phyloP scores from a whole-genome alignment of 2,797 vertebrate genomes.

The Myotis pilosus region DNA sequence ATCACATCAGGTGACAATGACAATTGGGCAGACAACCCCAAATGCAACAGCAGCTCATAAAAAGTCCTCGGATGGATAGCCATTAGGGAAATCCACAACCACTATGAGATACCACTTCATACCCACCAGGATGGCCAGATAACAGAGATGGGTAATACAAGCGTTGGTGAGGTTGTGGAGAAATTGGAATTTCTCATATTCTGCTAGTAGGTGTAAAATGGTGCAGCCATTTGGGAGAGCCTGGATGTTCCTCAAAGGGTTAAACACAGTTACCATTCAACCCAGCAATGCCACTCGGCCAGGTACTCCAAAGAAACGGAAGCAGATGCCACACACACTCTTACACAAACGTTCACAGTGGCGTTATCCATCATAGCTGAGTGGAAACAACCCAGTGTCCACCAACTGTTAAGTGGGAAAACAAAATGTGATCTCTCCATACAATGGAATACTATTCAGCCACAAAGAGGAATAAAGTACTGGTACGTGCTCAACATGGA shows the following conservation, averaged over 20 bases:
- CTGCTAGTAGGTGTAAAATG: not conserved
- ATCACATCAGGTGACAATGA: not conserved
- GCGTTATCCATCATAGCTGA: not conserved
- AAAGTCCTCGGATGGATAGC: not conserved
- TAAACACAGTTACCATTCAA: not conserved
- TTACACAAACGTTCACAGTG: not conserved
- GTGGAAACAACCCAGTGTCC: not conserved
- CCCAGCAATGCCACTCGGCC: not conserved
- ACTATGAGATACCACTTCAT: not conserved
- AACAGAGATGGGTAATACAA: not conserved
- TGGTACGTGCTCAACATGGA: not conserved
- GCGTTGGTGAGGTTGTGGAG: not conserved
- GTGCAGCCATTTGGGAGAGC: not conserved
- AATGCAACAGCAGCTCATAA: not conserved
- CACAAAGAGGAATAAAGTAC: not conserved
- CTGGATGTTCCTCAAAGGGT: not conserved
- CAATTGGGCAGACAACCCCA: not conserved
- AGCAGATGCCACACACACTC: not conserved
- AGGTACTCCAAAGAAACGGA: not conserved
- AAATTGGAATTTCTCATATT: not conserved
- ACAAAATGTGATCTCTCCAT: not conserved
- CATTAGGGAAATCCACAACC: constrained; percentile 7
- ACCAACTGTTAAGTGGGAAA: not conserved
- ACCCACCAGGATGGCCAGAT: not conserved
- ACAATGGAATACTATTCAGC: not conserved